Evolutionary conservation across 2,888 invertebrate genomes (phyloP).

Genomic region (Odontocolon sp.): DNA sequence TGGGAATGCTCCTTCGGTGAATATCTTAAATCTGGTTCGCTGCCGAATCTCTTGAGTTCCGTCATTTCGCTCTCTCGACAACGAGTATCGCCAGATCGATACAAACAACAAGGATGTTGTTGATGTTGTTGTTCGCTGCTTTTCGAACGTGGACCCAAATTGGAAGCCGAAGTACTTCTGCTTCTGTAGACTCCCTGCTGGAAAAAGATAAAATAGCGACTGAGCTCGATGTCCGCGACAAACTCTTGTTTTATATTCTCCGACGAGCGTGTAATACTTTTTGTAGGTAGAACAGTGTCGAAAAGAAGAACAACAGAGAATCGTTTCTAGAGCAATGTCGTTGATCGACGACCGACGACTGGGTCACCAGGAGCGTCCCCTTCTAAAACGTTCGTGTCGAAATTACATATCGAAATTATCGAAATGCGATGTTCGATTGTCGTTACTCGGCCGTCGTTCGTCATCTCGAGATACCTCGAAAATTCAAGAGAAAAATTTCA

Average conservation of each 20-base stretch:
- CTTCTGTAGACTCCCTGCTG: constrained; percentile 71
- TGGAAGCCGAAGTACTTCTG: constrained; percentile 72
- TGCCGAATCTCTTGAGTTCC: constrained; percentile 85
- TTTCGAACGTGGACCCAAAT: constrained; percentile 65
- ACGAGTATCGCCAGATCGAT: constrained; percentile 67
- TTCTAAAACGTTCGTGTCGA: too few relatives aligned
- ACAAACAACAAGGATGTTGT: constrained; percentile 63
- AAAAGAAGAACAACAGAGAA: constrained; percentile 51
- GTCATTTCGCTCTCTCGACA: constrained; percentile 75
- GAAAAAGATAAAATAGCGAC: background rate
- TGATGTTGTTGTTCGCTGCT: constrained; percentile 60
- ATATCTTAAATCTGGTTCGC: constrained; percentile 87
- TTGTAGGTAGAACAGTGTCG: constrained; percentile 9
- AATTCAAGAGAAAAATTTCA: too few relatives aligned
- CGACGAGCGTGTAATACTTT: constrained; percentile 61
- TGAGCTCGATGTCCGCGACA: constrained; percentile 23
- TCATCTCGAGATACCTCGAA: too few relatives aligned
- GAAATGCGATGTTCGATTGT: too few relatives aligned
- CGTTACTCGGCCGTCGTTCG: too few relatives aligned
- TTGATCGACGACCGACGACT: constrained; percentile 40
- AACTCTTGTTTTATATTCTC: constrained; percentile 21
- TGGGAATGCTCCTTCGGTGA: constrained; percentile 63
- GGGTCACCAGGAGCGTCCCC: constrained; percentile 42
- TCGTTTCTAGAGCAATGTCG: constrained; percentile 50
- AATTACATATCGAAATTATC: too few relatives aligned